Conservation (phyloP, 2,888 invertebrate species). For the Melanotus villosus region DNA sequence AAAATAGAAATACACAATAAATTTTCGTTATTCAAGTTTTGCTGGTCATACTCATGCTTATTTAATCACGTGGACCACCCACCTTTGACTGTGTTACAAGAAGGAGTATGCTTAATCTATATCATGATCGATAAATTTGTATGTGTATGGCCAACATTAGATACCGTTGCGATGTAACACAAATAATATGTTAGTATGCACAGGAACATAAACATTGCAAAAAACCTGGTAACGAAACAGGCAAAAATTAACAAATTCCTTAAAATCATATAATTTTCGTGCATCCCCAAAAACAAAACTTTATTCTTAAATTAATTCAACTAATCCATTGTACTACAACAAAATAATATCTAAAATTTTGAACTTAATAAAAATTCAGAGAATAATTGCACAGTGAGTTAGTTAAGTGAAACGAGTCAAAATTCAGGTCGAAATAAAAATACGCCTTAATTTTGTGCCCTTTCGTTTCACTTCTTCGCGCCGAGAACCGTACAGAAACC, state of each 20-base stretch:
- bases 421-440: neutral
- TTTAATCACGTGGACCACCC: neutral
- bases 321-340: constrained; percentile 1
- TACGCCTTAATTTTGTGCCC: neutral
- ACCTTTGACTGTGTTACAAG: neutral
- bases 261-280: neutral
- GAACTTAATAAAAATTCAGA: neutral
- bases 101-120: neutral
- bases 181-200: neutral
- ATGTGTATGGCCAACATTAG: constrained; percentile 29
- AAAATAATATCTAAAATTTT: neutral
- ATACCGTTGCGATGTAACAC: neutral
- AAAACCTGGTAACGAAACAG: constrained; percentile 8
- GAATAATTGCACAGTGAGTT: neutral
- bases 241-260: neutral
- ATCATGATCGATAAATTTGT: neutral
- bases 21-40: neutral
- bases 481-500: neutral
- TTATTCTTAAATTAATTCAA: neutral
- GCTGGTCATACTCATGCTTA: constrained; percentile 17
- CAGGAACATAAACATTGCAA: constrained; percentile 18
- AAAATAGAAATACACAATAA: neutral
- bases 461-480: neutral
- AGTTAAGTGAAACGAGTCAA: neutral
- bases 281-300: neutral